phyloP scores from a whole-genome alignment of 2,888 invertebrate genomes.

The Drosophila sordidula region DNA sequence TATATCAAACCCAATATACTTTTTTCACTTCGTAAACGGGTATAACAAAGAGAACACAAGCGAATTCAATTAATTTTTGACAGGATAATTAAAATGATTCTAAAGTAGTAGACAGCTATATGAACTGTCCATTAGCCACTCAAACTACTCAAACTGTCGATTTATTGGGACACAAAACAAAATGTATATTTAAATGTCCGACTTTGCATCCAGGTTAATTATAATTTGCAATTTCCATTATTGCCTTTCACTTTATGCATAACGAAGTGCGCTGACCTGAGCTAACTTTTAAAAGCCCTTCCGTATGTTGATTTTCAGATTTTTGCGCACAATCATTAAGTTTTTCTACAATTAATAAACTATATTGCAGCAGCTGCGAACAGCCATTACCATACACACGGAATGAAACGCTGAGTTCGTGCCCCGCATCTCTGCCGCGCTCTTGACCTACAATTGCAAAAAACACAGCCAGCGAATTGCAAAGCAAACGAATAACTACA shows the following conservation, averaged over 20 bases:
- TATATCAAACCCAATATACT: too few relatives aligned
- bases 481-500: slow-evolving; percentile 9
- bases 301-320: not conserved
- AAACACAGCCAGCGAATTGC: not conserved
- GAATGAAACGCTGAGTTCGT: not conserved
- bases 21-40: too few relatives aligned
- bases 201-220: not conserved
- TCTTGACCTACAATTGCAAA: not conserved
- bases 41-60: too few relatives aligned
- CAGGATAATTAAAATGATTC: not conserved
- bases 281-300: slow-evolving; percentile 2
- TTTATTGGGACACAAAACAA: too few relatives aligned
- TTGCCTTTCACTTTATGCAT: slow-evolving; percentile 12
- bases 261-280: not conserved
- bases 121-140: not conserved
- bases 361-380: slow-evolving; percentile 19
- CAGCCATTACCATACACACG: not conserved
- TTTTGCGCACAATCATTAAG: slow-evolving; percentile 3
- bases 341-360: slow-evolving; percentile 20
- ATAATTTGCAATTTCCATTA: not conserved
- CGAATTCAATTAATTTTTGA: too few relatives aligned
- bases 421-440: not conserved
- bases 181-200: not conserved
- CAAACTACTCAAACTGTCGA: not conserved
- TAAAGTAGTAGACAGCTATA: not conserved